Evolutionary conservation across 1,140 invertebrate species (phyloP), one percentile per base, ranked within the genome.

Genomic region (Drosophila athabasca): DNA sequence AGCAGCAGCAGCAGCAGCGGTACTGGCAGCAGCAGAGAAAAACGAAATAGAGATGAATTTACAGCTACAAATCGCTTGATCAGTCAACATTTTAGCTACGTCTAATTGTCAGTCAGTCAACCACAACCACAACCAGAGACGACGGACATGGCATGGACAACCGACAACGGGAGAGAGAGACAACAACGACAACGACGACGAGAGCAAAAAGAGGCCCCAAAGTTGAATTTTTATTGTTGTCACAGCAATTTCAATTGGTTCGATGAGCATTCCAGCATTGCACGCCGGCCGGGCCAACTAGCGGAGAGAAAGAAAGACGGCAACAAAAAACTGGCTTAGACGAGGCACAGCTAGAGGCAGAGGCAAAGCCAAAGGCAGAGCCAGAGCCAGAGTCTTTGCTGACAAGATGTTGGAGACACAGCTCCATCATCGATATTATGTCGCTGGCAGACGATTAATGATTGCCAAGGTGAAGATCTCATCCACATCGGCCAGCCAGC

Each of bases 181-280:
- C 59, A 68, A 22, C 53, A 39, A 15, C 9, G 26, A 11, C 35
- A 24, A 24, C 22, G 26, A 43, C 39, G 39, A 48, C 55, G 17
- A 8, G 48, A 31, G 46, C 13, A 61, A 45, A 84, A 89, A 89
- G 80, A 89, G 74, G 82, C 74, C 66, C 77, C 82, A 85, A 87
- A 90, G 70, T 81, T 90, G 90, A 87, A 91, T 90, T 91, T 91
- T 91, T 90, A 91, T 91, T 91, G 90, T 91, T 91, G 90, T 91
- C 90, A 90, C 90, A 90, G 89, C 89, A 90, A 90, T 90, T 90
- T 90, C 89, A 90, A 90, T 90, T 90, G 90, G 85, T 91, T 89
- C 89, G 84, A 89, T 90, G 84, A 90, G 84, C 89, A 90, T 90
- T 90, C 89, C 89, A 87, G 72, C 84, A 64, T 83, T 88, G 78